Evolutionary conservation across 1,140 invertebrate species (phyloP).

Genomic region (Diabrotica undecimpunctata): DNA sequence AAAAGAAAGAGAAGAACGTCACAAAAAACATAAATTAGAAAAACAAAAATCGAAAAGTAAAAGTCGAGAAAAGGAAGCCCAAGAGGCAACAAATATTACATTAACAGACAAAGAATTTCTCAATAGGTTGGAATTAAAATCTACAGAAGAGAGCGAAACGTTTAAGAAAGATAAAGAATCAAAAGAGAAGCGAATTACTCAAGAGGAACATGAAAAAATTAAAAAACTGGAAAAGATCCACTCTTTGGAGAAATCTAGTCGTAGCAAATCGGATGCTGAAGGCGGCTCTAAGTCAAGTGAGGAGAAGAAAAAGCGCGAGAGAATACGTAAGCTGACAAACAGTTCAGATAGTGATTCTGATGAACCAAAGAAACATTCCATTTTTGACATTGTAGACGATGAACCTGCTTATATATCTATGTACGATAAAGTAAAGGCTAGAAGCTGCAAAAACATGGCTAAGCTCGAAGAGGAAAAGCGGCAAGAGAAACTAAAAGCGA

Average conservation of each 20-base stretch:
- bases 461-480: constrained; percentile 85
- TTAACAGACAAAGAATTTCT: constrained; percentile 63
- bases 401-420: constrained; percentile 92
- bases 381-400: constrained; percentile 86
- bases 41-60: constrained; percentile 44
- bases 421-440: constrained; percentile 97
- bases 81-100: constrained; percentile 26
- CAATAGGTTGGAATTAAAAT: constrained; percentile 53
- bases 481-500: constrained; percentile 81
- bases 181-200: constrained; percentile 47
- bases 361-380: constrained; percentile 82
- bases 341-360: constrained; percentile 64
- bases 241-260: constrained; percentile 6
- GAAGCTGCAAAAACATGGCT: constrained; percentile 89
- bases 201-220: constrained; percentile 28
- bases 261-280: constrained; percentile 27
- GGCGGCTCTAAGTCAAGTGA: constrained; percentile 27
- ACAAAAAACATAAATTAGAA: constrained; percentile 42
- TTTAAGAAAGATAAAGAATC: constrained; percentile 52
- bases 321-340: constrained; percentile 52
- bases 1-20: constrained; percentile 42
- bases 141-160: constrained; percentile 53
- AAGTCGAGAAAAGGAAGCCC: constrained; percentile 44
- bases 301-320: constrained; percentile 47
- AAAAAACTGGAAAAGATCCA: constrained; percentile 6